Conservation (phyloP, 2,888 invertebrate species). For the Platycheirus rosarum region DNA sequence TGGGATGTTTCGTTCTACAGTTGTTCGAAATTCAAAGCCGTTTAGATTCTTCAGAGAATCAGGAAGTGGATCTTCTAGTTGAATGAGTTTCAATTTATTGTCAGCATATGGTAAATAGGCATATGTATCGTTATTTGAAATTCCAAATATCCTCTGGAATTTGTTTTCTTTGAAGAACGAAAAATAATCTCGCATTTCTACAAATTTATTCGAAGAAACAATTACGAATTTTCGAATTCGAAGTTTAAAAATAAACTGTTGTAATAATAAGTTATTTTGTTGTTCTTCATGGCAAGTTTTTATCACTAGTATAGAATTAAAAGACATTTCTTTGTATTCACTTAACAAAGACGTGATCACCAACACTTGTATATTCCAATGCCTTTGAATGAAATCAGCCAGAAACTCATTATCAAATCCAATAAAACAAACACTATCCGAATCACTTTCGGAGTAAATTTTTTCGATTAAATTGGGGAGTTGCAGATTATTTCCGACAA, state of each 20-base stretch:
- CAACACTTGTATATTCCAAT: background rate
- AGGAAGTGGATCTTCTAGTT: background rate
- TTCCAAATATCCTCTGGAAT: constrained; percentile 48
- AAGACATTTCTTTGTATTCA: background rate
- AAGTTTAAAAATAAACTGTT: background rate
- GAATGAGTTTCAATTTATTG: background rate
- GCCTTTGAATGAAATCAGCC: background rate
- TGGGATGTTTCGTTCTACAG: constrained; percentile 29
- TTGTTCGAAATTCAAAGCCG: constrained; percentile 51
- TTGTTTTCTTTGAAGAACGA: constrained; percentile 6
- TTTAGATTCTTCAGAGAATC: constrained; percentile 36
- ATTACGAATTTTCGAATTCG: constrained; percentile 37
- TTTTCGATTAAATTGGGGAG: constrained; percentile 21
- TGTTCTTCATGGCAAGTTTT: background rate
- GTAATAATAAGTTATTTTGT: background rate
- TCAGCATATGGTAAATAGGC: constrained; percentile 35
- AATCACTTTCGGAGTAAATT: constrained; percentile 24
- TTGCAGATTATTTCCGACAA: constrained; percentile 2
- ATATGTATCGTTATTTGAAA: background rate
- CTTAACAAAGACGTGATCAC: background rate
- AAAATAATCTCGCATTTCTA: constrained; percentile 10
- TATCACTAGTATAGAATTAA: constrained; percentile 9
- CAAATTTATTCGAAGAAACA: background rate
- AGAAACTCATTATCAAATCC: background rate
- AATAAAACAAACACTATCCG: constrained; percentile 20